phyloP scores from a whole-genome alignment of 2,113 vertebrate species.

The Lampris megalopsis region DNA sequence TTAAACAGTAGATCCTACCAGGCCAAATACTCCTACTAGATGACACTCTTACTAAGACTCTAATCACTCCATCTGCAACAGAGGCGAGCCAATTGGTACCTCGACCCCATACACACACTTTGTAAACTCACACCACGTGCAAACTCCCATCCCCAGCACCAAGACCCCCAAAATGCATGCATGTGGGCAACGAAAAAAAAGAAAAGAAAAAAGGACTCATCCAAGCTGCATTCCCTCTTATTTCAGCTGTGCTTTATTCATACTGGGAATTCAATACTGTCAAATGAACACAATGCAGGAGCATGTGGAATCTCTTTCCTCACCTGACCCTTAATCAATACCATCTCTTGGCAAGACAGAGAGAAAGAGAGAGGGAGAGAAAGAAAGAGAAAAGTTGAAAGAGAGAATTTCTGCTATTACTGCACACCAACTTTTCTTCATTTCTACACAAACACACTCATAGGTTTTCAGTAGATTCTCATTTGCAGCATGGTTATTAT shows the following conservation, averaged over 20 bases:
- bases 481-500: too few species aligned
- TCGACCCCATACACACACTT: constrained; percentile 44
- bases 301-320: not conserved
- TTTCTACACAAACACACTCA: not conserved
- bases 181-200: not conserved
- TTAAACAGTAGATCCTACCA: constrained; percentile 20
- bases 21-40: not conserved
- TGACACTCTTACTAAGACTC: constrained; percentile 7
- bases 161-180: constrained; percentile 33
- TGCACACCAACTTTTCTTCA: not conserved
- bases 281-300: not conserved
- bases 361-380: not conserved
- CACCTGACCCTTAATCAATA: constrained; percentile 14
- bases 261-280: not conserved
- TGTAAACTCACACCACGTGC: constrained; percentile 34
- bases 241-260: constrained; percentile 13
- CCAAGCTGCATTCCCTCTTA: not conserved
- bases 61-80: constrained; percentile 13
- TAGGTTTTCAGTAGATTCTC: not conserved
- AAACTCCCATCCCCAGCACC: constrained; percentile 37
- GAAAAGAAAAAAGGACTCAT: constrained; percentile 8
- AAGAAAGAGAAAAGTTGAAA: not conserved
- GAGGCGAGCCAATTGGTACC: constrained; percentile 37
- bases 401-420: not conserved
- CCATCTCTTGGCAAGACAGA: constrained; percentile 6